These are phyloP conservation scores for Symphodus melops DNA, from an alignment of 2,113 vertebrate species.

Conservation along the genomic window DNA sequence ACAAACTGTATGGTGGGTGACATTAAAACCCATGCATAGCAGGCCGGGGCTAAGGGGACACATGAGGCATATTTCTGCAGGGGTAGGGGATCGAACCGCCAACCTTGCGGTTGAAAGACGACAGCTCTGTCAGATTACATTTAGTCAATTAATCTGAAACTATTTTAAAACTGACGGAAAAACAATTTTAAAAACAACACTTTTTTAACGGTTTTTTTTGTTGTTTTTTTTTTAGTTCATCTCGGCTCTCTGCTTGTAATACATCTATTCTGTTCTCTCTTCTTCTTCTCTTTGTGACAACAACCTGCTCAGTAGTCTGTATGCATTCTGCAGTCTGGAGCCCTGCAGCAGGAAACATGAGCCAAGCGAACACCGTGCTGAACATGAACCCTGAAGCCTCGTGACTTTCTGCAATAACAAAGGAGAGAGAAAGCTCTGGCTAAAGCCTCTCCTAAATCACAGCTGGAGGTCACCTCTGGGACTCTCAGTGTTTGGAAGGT, in stretches of 20 bases:
- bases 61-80: too few relatives aligned
- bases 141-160: too few relatives aligned
- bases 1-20: too few relatives aligned
- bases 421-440: constrained; percentile 16
- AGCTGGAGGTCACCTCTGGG: constrained; percentile 22
- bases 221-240: too few relatives aligned
- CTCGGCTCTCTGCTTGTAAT: not conserved
- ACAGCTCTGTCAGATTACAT: too few relatives aligned
- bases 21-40: too few relatives aligned
- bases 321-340: constrained; percentile 11
- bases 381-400: constrained; percentile 1
- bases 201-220: too few relatives aligned
- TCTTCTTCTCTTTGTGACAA: not conserved
- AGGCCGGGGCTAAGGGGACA: too few relatives aligned
- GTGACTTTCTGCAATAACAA: constrained; percentile 24
- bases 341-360: constrained; percentile 3
- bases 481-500: not conserved
- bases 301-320: constrained; percentile 14
- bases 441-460: constrained; percentile 17
- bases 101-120: too few relatives aligned
- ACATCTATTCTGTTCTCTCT: not conserved
- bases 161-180: too few relatives aligned
- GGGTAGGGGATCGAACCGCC: too few relatives aligned
- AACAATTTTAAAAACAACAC: too few relatives aligned
- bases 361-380: not conserved